Evolutionary conservation across 1,140 invertebrate species (phyloP).

Genomic region (Euura saliciscinereae): DNA sequence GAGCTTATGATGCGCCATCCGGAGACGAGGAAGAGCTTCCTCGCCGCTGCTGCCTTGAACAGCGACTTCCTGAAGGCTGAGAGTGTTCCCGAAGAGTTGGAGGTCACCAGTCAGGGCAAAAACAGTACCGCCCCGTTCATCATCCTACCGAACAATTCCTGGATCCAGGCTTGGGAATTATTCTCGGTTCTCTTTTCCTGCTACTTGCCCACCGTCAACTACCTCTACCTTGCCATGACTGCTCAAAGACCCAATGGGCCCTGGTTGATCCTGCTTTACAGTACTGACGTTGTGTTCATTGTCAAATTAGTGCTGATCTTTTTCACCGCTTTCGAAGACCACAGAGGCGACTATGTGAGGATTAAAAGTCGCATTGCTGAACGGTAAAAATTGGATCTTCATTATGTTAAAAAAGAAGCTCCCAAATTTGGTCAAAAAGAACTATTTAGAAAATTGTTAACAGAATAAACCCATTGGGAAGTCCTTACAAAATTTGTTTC

Average conservation of each 20-base stretch:
- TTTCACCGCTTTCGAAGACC: constrained; percentile 4
- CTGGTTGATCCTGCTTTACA: not conserved
- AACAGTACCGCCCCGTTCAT: not conserved
- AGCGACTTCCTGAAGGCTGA: not conserved
- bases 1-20: not conserved
- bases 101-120: not conserved
- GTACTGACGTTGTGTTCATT: not conserved
- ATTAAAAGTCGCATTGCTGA: not conserved
- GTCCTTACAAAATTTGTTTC: not conserved
- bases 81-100: not conserved
- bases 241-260: not conserved
- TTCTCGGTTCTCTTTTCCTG: not conserved
- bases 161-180: not conserved
- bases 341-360: not conserved
- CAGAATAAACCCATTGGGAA: no score
- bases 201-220: not conserved
- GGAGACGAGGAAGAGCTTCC: not conserved
- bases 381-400: not conserved
- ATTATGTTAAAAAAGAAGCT: no score
- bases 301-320: not conserved
- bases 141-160: not conserved
- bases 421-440: no score
- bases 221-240: not conserved
- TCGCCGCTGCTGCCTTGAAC: not conserved
- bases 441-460: no score